Base-by-base conservation (phyloP, 2,113 vertebrate species). In the Anthoscopus minutus region DNA sequence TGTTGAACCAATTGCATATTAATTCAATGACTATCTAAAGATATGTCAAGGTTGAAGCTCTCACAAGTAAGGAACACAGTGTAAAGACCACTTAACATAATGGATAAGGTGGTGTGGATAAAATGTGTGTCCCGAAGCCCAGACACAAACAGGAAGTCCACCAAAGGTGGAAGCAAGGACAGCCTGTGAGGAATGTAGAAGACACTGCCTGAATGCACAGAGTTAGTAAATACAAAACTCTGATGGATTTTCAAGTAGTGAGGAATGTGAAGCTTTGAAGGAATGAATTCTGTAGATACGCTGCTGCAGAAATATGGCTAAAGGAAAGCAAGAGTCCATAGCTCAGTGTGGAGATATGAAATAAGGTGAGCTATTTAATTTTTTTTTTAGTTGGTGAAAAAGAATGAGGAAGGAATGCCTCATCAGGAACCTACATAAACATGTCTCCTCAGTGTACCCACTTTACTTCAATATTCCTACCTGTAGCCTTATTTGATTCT, bases 1-100 rank as follows among this genome's bases (percentile, higher is more conserved):
- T 69, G 8, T 81, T 24, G 9, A 11, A 64, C 19, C 31, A 70
- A 38, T 24, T 38, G 18, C 45, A 9, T 77, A 48, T 38, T 77
- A 27, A 31, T 81, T 76, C 60, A 57, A 13, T 4, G 8, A 4
- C 4, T 56, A 18, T 5, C 9, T 64, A 16, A 44, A 8, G 27
- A 70, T 13, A 23, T 31, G 15, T 65, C 15, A 70, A 13, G 60
- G 7, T 67, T 73, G 31, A 64, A 69, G 9, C 38, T 78, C 19
- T 81, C 24, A 13, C 28, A 54, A 77, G 13, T 47, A 64, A 18
- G n/a, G 25, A 61, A 70, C 8, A 30, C 13, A 37, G 31, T 24
- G 11, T 47, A n/a, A 72, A 81, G 24, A 53, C 22, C 5, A 37
- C 6, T 19, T 70, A 28, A 31, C 0, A 0, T 60, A 76, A 31